These are phyloP conservation scores for Myotis pilosus DNA, from an alignment of 2,797 vertebrate species.

Conservation along the genomic window DNA sequence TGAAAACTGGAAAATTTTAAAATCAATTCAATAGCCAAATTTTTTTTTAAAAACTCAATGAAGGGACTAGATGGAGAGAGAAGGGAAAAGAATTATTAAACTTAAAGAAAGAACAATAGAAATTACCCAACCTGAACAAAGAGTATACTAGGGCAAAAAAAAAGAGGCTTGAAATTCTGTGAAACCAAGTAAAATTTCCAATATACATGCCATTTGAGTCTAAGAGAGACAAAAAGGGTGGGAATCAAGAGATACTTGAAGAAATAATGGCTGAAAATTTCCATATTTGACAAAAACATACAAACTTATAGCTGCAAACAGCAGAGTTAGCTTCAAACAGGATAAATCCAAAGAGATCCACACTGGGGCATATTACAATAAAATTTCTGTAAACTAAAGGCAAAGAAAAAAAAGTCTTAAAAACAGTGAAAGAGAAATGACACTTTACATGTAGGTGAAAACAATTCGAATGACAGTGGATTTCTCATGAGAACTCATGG, in stretches of 20 bases:
- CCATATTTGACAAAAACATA: not conserved
- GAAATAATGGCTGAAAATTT: not conserved
- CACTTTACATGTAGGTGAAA: not conserved
- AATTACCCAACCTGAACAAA: not conserved
- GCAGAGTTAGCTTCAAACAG: not conserved
- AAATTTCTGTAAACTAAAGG: slow-evolving; percentile 24
- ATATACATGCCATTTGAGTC: not conserved
- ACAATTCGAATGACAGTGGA: not conserved
- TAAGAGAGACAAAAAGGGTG: not conserved
- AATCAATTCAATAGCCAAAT: not conserved
- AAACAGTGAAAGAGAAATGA: not conserved
- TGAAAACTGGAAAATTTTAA: not conserved
- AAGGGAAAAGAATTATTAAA: not conserved
- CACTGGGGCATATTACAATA: not conserved
- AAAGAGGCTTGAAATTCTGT: not conserved
- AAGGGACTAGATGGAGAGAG: not conserved
- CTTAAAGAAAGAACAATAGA: not conserved
- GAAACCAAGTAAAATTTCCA: not conserved
- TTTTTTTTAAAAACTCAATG: not conserved
- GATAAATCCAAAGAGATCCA: not conserved
- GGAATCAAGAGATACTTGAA: not conserved
- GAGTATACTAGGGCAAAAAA: accelerated
- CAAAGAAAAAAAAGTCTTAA: not conserved
- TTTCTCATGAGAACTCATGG: not conserved
- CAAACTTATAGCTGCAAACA: not conserved